These are phyloP conservation scores for Eupithecia dodoneata DNA, from an alignment of 2,888 invertebrate genomes.

Conservation along the genomic window DNA sequence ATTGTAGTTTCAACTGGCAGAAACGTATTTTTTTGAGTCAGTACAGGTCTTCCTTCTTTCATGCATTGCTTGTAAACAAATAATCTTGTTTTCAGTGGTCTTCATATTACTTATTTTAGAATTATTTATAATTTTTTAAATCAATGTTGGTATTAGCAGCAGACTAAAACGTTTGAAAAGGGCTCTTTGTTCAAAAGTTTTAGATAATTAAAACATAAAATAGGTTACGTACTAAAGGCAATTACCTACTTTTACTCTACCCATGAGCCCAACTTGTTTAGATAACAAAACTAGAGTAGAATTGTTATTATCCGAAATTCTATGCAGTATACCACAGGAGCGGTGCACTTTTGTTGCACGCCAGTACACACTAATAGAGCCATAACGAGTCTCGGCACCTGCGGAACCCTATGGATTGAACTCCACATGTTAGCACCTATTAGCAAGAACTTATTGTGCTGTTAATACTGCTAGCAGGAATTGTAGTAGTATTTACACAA, in stretches of 20 bases:
- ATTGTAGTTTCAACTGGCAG: not conserved
- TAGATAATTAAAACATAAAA: not conserved
- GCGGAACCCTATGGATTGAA: constrained; percentile 46
- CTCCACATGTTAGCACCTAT: not conserved
- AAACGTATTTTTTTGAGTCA: not conserved
- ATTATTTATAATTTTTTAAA: not conserved
- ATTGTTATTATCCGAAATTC: constrained; percentile 19
- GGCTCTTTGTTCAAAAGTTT: not conserved
- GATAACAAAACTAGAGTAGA: constrained; percentile 8
- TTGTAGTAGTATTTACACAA: too few species aligned
- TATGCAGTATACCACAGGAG: not conserved
- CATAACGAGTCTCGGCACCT: constrained; percentile 52
- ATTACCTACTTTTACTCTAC: not conserved
- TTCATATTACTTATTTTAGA: too few species aligned
- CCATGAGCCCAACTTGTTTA: constrained; percentile 7
- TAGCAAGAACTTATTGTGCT: not conserved
- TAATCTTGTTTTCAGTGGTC: too few species aligned
- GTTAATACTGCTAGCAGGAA: not conserved
- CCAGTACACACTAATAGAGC: constrained; percentile 47
- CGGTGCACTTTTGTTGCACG: constrained; percentile 27
- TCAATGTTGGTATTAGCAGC: too few species aligned
- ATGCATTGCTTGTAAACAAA: not conserved
- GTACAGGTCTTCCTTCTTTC: too few species aligned
- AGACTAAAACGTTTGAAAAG: not conserved
- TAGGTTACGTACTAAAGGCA: not conserved